These are phyloP conservation scores for Anniella stebbinsi DNA, from an alignment of 2,797 vertebrate species.

Conservation along the genomic window DNA sequence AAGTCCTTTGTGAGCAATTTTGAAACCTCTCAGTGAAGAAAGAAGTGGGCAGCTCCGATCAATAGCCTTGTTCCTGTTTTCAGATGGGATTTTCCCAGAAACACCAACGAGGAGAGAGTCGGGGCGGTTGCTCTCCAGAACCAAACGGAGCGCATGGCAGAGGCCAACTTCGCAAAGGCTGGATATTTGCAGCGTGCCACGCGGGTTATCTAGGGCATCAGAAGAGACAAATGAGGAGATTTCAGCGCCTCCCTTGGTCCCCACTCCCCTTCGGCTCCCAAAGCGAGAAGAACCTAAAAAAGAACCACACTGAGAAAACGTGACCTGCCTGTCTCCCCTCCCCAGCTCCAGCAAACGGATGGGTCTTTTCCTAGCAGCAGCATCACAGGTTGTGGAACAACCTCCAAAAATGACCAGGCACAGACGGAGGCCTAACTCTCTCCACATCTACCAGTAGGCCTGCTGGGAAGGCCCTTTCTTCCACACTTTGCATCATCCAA, in stretches of 20 bases:
- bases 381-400: background rate
- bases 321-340: background rate
- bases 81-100: background rate
- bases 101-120: rapidly evolving
- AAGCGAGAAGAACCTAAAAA: too few species aligned
- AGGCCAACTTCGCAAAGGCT: rapidly evolving
- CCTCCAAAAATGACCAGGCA: background rate
- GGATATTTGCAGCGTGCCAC: rapidly evolving
- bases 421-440: background rate
- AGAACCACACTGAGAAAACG: too few species aligned
- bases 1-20: background rate
- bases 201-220: background rate
- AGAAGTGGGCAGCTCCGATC: background rate
- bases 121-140: rapidly evolving
- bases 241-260: rapidly evolving
- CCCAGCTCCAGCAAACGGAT: background rate
- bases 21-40: conserved; percentile 3
- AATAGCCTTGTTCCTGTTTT: background rate
- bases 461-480: background rate
- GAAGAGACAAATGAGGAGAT: background rate
- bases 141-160: background rate
- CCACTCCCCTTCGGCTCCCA: rapidly evolving
- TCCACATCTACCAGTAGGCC: background rate
- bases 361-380: rapidly evolving
- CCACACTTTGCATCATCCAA: background rate